Evolutionary conservation across 2,113 vertebrate genomes (phyloP).

Genomic region (Gobius niger): DNA sequence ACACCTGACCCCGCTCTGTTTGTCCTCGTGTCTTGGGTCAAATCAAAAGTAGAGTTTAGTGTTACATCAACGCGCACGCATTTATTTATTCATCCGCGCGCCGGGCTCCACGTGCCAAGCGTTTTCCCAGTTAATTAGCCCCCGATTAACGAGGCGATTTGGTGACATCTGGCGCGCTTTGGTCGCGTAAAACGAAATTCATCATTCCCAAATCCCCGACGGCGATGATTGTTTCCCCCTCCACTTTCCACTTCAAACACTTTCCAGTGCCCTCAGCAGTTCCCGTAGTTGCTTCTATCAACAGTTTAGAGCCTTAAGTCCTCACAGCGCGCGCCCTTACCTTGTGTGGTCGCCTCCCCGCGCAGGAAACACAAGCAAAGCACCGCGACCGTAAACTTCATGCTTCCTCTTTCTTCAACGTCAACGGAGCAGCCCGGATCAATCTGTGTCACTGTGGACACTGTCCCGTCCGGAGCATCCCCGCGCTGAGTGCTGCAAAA

Average conservation of each 20-base stretch:
- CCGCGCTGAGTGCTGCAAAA: conserved; percentile 16
- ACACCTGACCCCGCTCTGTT: conserved; percentile 37
- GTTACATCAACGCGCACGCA: not conserved
- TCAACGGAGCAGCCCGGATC: conserved; percentile 12
- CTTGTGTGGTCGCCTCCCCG: conserved; percentile 53
- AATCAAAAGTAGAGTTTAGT: conserved; percentile 6
- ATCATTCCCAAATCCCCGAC: too few species aligned
- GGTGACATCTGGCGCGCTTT: not conserved
- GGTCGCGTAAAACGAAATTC: not conserved
- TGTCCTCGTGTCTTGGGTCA: not conserved
- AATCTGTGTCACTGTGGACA: conserved; percentile 16
- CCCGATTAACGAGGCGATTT: not conserved
- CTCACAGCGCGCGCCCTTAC: conserved; percentile 49
- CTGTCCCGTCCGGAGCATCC: conserved; percentile 16
- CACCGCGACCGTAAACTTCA: conserved; percentile 68
- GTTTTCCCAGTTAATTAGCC: not conserved
- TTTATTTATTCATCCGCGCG: too few species aligned
- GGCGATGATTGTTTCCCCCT: not conserved
- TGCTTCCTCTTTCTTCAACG: conserved; percentile 33
- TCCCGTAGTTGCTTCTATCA: conserved; percentile 1
- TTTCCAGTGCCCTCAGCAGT: too few species aligned
- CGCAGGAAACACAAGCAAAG: conserved; percentile 55
- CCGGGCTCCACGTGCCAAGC: not conserved
- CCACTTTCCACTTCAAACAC: not conserved
- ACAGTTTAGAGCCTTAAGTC: conserved; percentile 14